phyloP scores from a whole-genome alignment of 1,140 invertebrate genomes.

The Drosophila tani region DNA sequence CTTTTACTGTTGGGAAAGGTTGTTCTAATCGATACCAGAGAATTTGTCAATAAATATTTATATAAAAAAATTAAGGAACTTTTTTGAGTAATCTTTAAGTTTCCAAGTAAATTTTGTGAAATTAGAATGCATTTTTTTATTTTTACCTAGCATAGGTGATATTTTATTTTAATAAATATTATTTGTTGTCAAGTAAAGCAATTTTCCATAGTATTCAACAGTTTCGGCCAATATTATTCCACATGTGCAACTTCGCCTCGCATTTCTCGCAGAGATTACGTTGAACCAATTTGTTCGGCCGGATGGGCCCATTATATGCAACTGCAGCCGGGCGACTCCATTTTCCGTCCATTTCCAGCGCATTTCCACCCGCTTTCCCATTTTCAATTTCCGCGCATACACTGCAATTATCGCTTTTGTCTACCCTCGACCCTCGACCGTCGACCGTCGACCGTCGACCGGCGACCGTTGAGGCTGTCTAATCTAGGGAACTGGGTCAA shows the following conservation, averaged over 20 bases:
- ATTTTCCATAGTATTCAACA: not conserved
- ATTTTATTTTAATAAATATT: not conserved
- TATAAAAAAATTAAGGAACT: no score
- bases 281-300: constrained; percentile 30
- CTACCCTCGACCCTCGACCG: constrained; percentile 4
- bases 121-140: not conserved
- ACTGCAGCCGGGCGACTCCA: constrained; percentile 30
- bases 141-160: not conserved
- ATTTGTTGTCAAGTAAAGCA: not conserved
- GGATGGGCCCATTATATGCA: constrained; percentile 47
- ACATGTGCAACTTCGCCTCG: not conserved
- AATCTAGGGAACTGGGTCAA: constrained; percentile 67
- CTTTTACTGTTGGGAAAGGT: constrained; percentile 12
- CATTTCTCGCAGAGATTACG: constrained; percentile 29
- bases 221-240: not conserved
- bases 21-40: not conserved
- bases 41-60: not conserved
- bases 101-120: not conserved
- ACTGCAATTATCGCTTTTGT: constrained; percentile 70
- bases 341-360: constrained; percentile 48
- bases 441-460: constrained; percentile 25
- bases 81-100: no score
- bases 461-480: constrained; percentile 40
- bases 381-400: constrained; percentile 72
- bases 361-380: constrained; percentile 20